Evolutionary conservation across 2,888 invertebrate genomes (phyloP), one percentile per base, ranked within the genome.

Genomic region (Drosophila subsilvestris): DNA sequence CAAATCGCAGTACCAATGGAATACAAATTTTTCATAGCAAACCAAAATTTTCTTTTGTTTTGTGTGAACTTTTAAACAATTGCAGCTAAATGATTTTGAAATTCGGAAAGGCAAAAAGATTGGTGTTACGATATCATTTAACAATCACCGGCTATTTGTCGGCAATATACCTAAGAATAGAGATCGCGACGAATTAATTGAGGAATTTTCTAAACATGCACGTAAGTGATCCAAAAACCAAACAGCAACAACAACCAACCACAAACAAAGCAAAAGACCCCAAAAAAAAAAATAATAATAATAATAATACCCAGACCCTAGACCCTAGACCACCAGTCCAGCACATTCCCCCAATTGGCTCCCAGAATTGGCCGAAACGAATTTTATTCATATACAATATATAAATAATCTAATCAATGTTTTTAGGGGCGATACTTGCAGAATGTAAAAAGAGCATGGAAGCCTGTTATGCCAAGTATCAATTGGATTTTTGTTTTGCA

Each of bases 81-180:
- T 97, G 95, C 97, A 98, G 98, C 97, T 98, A 95, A 98, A 98
- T 96, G 98, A 98, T 96, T 97, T 96, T 96, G 98, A 98, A 96
- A 98, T 98, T 96, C 96, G 97, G 95, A 97, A 98, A 95, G 98
- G 98, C 95, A 98, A 98, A 96, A 97, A 97, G 96, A 97, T 98
- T 96, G 98, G 98, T 95, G 98, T 98, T 94, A 98, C 98, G 95
- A 96, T 98, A 95, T 98, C 98, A 95, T 97, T 98, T 96, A 98
- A 98, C 96, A 98, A 98, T 96, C 97, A 98, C 95, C 97, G 98
- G 95, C 97, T 98, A 95, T 98, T 98, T 97, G 98, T 98, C 95
- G 98, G 98, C 94, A 98, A 98, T 97, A 98, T 98, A 96, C 98
- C 98, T 95, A 98, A 98, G 96, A 98, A 97, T 96, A 98, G 98